Conservation (phyloP, 2,888 invertebrate genomes). For the Drosophila testacea region DNA sequence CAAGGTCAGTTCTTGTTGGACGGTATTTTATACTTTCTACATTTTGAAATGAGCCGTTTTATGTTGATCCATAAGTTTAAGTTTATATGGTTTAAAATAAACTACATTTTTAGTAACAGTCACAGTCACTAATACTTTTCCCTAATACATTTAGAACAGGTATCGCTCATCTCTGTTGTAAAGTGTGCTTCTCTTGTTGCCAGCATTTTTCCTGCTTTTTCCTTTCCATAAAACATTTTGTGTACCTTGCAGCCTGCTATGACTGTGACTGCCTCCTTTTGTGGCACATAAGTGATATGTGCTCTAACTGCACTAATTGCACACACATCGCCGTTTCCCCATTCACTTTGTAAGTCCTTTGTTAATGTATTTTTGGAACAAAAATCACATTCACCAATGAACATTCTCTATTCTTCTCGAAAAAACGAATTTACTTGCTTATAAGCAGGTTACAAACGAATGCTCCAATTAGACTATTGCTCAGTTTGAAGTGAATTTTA, state of each 20-base stretch:
- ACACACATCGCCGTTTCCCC: not conserved
- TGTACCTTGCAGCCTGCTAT: conserved; percentile 1
- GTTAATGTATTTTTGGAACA: conserved; percentile 1
- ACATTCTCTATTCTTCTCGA: not conserved
- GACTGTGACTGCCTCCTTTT: conserved; percentile 7
- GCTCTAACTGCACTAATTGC: conserved; percentile 11
- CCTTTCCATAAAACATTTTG: conserved; percentile 5
- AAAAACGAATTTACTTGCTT: not conserved
- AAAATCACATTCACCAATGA: not conserved
- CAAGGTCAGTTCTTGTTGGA: too few relatives aligned
- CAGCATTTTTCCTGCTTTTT: conserved; percentile 3
- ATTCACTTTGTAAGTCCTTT: conserved; percentile 11
- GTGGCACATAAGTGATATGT: conserved; percentile 6
- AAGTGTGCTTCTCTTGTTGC: not conserved
- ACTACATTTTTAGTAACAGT: too few relatives aligned
- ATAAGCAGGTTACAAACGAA: not conserved
- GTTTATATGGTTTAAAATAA: too few relatives aligned
- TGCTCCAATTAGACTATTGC: not conserved
- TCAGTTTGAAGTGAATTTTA: not conserved
- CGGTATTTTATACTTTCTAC: too few relatives aligned
- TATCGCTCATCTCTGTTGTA: too few relatives aligned
- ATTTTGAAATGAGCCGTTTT: too few relatives aligned
- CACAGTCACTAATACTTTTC: too few relatives aligned
- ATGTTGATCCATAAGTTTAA: too few relatives aligned
- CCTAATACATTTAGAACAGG: too few relatives aligned